Base-by-base conservation (phyloP, 2,113 vertebrate species). In the Phyllostomus discolor region DNA sequence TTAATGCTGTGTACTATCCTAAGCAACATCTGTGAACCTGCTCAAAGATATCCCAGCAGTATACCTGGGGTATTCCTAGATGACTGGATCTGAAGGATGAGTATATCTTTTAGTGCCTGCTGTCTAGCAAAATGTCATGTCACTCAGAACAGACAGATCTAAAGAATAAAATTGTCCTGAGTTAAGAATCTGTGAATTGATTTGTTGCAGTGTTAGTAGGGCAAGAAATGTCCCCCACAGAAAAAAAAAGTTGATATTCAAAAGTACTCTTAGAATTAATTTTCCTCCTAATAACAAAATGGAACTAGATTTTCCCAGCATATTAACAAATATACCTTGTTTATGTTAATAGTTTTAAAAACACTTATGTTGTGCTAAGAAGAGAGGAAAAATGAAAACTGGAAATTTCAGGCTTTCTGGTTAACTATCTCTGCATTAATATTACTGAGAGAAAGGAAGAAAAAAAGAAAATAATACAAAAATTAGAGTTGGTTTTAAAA, bases 121-220 rank as follows among this genome's bases (percentile, higher is more conserved):
- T 91, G 33, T 86, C 62, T 62, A 89, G 89, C 46, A 94, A 88
- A 93, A 94, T 73, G 54, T 78, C 57, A 85, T 41, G 14, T 28
- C 75, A 83, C 67, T 93, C 83, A 52, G 35, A 43, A 83, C 35
- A 91, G 90, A 52, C 33, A 66, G 35, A 83, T 35, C 41, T 79
- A 28, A 95, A 79, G 67, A 70, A 48, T 28, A 88, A 90, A 62
- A 48, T 12, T 82, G 28, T 78, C 54, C 72, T 81, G 28, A 64
- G 33, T 91, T 72, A 92, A 82, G 50, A 80, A 90, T 46, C 62
- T 81, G 14, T 64, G 50, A 84, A 70, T 24, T 33, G 4, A 46
- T 89, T 33, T 50, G 17, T 5, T 88, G 22, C 15, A 52, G 33
- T 75, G 92, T 84, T 24, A 70, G 15, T 11, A 76, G 33, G 43